phyloP scores from a whole-genome alignment of 2,888 invertebrate genomes.

The Diarsia brunnea region DNA sequence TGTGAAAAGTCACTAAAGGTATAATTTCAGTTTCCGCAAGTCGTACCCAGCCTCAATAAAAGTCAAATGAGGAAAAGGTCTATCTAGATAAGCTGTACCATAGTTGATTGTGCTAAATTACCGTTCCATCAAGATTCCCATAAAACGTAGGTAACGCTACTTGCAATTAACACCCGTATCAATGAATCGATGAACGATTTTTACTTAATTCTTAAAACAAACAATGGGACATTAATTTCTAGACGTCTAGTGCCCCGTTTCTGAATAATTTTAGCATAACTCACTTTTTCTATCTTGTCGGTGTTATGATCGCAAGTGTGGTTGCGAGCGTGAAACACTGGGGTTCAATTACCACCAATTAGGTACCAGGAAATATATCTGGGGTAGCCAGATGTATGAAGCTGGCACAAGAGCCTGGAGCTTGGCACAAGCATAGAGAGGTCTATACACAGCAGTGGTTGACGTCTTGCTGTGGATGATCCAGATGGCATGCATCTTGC shows the following conservation, averaged over 20 bases:
- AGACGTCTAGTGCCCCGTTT: conserved; percentile 34
- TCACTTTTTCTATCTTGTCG: conserved; percentile 17
- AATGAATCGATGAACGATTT: conserved; percentile 43
- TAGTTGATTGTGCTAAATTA: conserved; percentile 20
- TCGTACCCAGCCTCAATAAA: conserved; percentile 1
- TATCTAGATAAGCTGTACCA: conserved; percentile 7
- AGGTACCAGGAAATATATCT: conserved; percentile 8
- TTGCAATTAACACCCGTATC: conserved; percentile 47
- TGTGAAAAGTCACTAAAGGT: conserved; percentile 19
- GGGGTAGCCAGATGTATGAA: background rate
- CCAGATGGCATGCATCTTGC: background rate
- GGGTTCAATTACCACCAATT: conserved; percentile 9
- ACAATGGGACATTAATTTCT: conserved; percentile 57
- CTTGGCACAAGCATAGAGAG: too few species aligned
- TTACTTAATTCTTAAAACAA: conserved; percentile 37
- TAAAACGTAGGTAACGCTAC: conserved; percentile 44
- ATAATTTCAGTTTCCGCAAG: conserved; percentile 28
- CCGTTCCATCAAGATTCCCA: conserved; percentile 45
- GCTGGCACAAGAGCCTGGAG: too few species aligned
- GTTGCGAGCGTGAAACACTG: background rate
- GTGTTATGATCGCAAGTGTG: conserved; percentile 19
- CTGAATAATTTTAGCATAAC: conserved; percentile 46
- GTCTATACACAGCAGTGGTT: too few species aligned
- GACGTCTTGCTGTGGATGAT: too few species aligned
- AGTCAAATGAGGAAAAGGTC: conserved; percentile 14